Conservation (phyloP, 2,888 invertebrate genomes). For the Lasioglossum malachurum region DNA sequence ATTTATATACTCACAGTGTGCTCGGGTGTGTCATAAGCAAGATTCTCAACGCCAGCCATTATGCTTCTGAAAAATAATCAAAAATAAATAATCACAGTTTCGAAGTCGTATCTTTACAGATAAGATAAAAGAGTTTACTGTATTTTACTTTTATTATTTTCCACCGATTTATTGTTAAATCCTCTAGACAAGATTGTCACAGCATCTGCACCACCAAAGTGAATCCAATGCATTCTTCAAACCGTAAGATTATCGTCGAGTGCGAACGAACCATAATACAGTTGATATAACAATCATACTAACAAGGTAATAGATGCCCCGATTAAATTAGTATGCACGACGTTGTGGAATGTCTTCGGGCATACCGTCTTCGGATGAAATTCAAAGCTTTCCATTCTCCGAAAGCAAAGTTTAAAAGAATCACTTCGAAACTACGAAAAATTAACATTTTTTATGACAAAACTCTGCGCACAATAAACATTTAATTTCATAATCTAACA, state of each 20-base stretch:
- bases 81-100: not conserved
- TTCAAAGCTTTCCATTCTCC: not conserved
- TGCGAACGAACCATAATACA: slow-evolving; percentile 75
- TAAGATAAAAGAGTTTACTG: not conserved
- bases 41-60: slow-evolving; percentile 68
- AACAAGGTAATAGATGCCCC: slow-evolving; percentile 76
- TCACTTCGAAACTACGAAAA: not conserved
- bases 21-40: slow-evolving; percentile 48
- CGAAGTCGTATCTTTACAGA: not conserved
- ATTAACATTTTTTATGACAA: not conserved
- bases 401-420: not conserved
- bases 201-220: not conserved
- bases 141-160: not conserved
- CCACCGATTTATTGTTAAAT: not conserved
- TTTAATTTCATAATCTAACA: no score
- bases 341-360: slow-evolving; percentile 51
- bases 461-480: not conserved
- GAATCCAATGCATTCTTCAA: slow-evolving; percentile 50
- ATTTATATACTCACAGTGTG: slow-evolving; percentile 43
- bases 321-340: slow-evolving; percentile 66
- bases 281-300: slow-evolving; percentile 64
- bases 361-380: slow-evolving; percentile 36
- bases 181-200: not conserved
- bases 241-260: slow-evolving; percentile 69
- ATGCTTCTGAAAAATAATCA: slow-evolving; percentile 24